Conservation (phyloP, 2,888 invertebrate genomes). For the Syrista parreyssii region DNA sequence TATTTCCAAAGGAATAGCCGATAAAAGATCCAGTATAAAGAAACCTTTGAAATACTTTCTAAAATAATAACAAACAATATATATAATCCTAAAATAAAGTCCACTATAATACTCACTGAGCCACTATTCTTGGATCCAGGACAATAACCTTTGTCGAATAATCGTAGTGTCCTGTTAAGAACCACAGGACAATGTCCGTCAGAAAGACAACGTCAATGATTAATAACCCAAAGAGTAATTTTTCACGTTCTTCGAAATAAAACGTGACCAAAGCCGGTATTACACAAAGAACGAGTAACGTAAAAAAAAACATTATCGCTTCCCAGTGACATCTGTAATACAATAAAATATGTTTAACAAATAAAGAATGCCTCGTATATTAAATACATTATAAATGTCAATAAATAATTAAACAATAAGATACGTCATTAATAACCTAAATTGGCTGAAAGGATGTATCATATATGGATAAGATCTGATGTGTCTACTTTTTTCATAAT, state of each 20-base stretch:
- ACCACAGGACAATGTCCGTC: constrained; percentile 54
- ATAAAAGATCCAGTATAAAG: constrained; percentile 32
- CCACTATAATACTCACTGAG: constrained; percentile 34
- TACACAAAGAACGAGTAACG: constrained; percentile 45
- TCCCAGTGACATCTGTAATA: constrained; percentile 58
- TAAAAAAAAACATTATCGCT: constrained; percentile 51
- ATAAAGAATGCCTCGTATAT: background rate
- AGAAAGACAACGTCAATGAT: constrained; percentile 49
- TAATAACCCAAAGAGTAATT: constrained; percentile 34
- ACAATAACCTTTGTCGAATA: constrained; percentile 46
- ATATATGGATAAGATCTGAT: constrained; percentile 52
- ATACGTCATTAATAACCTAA: constrained; percentile 44
- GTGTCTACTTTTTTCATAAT: constrained; percentile 60
- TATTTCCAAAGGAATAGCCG: constrained; percentile 51
- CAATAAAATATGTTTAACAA: constrained; percentile 2
- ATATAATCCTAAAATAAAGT: background rate
- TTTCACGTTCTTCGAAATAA: constrained; percentile 33
- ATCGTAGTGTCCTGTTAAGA: constrained; percentile 62
- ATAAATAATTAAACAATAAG: background rate
- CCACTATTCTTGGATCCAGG: constrained; percentile 49
- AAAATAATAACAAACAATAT: background rate
- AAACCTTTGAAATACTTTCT: constrained; percentile 13
- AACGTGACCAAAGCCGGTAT: constrained; percentile 58
- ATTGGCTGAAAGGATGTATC: constrained; percentile 64
- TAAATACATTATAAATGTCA: background rate